phyloP scores from a whole-genome alignment of 2,888 invertebrate species.

The Chaetogeoica ovagalla region DNA sequence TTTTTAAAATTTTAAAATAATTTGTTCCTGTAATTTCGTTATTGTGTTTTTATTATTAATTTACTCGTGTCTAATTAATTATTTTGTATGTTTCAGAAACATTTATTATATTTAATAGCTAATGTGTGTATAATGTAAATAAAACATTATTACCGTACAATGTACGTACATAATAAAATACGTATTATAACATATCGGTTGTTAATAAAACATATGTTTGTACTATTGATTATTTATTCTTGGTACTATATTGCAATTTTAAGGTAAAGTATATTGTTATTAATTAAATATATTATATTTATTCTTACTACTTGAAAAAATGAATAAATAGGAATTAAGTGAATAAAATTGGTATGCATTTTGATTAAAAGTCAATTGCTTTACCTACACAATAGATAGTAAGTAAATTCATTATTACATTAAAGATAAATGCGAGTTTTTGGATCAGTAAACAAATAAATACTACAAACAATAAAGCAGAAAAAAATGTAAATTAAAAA shows the following conservation, averaged over 20 bases:
- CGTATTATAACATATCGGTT: not conserved
- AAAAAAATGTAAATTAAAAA: too few species aligned
- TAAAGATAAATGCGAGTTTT: too few species aligned
- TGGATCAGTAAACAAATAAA: too few species aligned
- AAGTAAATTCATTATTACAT: too few species aligned
- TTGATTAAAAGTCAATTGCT: not conserved
- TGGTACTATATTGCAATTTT: not conserved
- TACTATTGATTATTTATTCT: not conserved
- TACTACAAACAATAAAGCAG: too few species aligned
- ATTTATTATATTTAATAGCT: not conserved
- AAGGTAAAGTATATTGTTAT: not conserved
- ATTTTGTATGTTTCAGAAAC: not conserved
- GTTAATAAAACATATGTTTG: not conserved
- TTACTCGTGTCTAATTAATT: slow-evolving; percentile 2
- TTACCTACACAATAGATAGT: too few species aligned
- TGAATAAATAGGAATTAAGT: not conserved
- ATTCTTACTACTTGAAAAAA: not conserved
- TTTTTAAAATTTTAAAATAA: slow-evolving; percentile 2
- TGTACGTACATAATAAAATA: not conserved
- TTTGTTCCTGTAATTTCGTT: not conserved
- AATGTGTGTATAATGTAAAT: not conserved
- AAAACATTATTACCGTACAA: not conserved
- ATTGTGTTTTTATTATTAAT: slow-evolving; percentile 11
- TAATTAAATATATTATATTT: too few species aligned
- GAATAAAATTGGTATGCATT: not conserved